Evolutionary conservation across 1,140 invertebrate species (phyloP).

Genomic region (Drosophila novamexicana): DNA sequence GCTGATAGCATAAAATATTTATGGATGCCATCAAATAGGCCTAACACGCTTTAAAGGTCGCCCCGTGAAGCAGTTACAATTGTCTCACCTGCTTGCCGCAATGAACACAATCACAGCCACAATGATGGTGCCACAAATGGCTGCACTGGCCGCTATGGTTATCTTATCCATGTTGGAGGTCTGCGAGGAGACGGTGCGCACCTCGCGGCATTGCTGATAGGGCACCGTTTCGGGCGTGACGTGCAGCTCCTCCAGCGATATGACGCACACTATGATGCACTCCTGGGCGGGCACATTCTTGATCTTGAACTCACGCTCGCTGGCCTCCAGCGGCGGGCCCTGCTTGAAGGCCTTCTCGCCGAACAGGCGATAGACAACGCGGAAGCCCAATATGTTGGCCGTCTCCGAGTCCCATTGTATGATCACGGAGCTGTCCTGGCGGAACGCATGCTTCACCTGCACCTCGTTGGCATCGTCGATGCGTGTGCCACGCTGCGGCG

Average conservation of each 20-base stretch:
- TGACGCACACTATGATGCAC: constrained; percentile 96
- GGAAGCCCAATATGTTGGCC: constrained; percentile 93
- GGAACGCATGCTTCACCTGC: constrained; percentile 92
- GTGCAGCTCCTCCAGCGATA: constrained; percentile 93
- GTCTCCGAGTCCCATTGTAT: constrained; percentile 96
- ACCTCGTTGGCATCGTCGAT: constrained; percentile 90
- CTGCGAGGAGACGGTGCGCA: constrained; percentile 91
- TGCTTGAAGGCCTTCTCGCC: constrained; percentile 95
- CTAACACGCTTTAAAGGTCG: background rate
- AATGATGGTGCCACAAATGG: constrained; percentile 96
- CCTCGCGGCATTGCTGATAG: constrained; percentile 94
- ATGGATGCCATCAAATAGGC: background rate
- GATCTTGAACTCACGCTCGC: constrained; percentile 95
- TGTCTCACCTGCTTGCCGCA: constrained; percentile 89
- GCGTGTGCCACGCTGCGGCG: constrained; percentile 86
- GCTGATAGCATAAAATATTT: constrained; percentile 26
- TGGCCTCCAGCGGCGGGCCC: constrained; percentile 93
- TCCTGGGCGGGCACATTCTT: constrained; percentile 96
- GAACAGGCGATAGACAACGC: constrained; percentile 95
- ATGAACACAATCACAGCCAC: constrained; percentile 94
- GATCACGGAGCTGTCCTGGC: constrained; percentile 94
- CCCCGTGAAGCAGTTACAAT: background rate
- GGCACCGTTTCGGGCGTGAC: constrained; percentile 94
- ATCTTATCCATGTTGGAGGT: constrained; percentile 97
- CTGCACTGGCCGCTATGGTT: constrained; percentile 95